phyloP scores from a whole-genome alignment of 2,888 invertebrate genomes.

The Cyrtodaria siliqua region DNA sequence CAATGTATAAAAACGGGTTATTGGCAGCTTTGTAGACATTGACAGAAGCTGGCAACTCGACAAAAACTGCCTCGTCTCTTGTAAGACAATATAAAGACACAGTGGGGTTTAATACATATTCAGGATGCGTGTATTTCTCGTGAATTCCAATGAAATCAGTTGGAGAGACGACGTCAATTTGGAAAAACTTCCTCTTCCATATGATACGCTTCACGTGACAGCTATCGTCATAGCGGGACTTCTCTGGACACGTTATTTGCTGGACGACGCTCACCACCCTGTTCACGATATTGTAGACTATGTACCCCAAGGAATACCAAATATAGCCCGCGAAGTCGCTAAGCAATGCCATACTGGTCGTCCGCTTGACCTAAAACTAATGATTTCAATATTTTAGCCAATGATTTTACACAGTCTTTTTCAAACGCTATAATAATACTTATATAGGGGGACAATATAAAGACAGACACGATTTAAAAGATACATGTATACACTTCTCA shows the following conservation, averaged over 20 bases:
- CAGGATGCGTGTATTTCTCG: conserved; percentile 41
- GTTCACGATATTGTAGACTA: not conserved
- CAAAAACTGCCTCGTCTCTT: conserved; percentile 54
- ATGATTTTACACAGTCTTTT: too few species aligned
- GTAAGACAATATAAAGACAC: conserved; percentile 64
- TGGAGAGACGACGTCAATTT: conserved; percentile 31
- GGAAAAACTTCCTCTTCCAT: conserved; percentile 33
- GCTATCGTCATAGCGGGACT: not conserved
- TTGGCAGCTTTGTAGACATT: conserved; percentile 59
- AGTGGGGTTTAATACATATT: conserved; percentile 57
- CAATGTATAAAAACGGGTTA: conserved; percentile 64
- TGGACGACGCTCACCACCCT: not conserved
- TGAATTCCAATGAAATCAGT: conserved; percentile 44
- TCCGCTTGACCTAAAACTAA: too few species aligned
- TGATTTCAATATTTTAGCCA: too few species aligned
- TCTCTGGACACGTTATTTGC: not conserved
- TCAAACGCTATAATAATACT: too few species aligned
- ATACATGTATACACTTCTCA: too few species aligned
- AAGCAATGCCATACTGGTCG: too few species aligned
- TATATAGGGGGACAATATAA: too few species aligned
- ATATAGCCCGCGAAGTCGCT: too few species aligned
- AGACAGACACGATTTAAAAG: too few species aligned
- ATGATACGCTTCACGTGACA: conserved; percentile 29
- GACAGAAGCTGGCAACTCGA: conserved; percentile 49
- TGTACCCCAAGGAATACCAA: too few species aligned